Base-by-base conservation (phyloP, 1,140 invertebrate genomes). In the Microplitis mediator region DNA sequence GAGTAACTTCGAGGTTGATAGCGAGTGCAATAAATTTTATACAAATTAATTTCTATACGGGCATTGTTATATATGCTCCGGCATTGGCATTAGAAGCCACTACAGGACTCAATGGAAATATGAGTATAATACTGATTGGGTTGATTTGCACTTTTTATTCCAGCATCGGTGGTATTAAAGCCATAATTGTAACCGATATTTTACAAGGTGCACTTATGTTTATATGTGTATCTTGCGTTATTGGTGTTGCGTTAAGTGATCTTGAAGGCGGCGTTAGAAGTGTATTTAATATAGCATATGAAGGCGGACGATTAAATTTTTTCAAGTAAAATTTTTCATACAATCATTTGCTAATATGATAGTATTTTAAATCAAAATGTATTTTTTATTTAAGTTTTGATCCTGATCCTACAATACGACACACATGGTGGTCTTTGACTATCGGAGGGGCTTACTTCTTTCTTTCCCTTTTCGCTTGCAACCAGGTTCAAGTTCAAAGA, bases 31-130 rank as follows among this genome's bases (percentile, higher is more conserved):
- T 93, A 0, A 96, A 95, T 78, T 92, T 92, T 4, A 72, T 94
- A 1, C 94, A 96, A 86, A 93, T 96, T 91, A 86, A 95, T 16
- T 81, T 98, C 9, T 97, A 98, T 80, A 97, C 97, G 89, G 95
- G 95, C 0, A 93, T 99, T 71, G 96, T 98, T 1, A 87, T 98
- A 0, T 98, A 96, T 85, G 97, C 96, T 0, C 97, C 97, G 1
- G 94, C 96, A 1, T 89, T 98, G 72, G 95, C 97, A 0, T 80
- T 98, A 13, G 95, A 96, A 85, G 94, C 95, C n/a, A 95, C 98
- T 34, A 95, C 94, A 2, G 94, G 94, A 5, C 84, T 96, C 11
- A 91, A 92, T 52, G 90, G 92, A 81, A 87, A 91, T 71, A 87
- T 90, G 70, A 93, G 95, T 3, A 94, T 98, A 67, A 78, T 96